Evolutionary conservation across 2,113 vertebrate genomes (phyloP).

Genomic region (Lycaon pictus): DNA sequence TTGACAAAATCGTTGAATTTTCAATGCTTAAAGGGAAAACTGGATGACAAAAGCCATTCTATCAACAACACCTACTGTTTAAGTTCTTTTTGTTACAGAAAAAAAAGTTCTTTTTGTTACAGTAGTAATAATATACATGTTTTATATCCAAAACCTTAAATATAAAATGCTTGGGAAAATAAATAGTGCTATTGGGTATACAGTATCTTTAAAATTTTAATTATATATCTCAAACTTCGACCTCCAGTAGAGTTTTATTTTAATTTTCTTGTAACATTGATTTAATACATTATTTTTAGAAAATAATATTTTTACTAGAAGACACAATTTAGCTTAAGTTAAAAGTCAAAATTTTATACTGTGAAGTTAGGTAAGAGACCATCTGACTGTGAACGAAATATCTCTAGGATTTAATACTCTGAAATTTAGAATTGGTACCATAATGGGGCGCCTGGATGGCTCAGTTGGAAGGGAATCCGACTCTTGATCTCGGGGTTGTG

Average conservation of each 20-base stretch:
- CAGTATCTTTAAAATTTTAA: neutral
- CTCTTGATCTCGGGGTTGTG: neutral
- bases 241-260: neutral
- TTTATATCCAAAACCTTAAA: slow-evolving; percentile 41
- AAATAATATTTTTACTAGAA: neutral
- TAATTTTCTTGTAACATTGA: neutral
- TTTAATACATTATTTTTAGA: neutral
- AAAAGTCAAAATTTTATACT: neutral
- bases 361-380: neutral
- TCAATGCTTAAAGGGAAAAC: neutral
- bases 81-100: neutral
- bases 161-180: neutral
- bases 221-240: neutral
- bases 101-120: neutral
- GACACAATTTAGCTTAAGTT: neutral
- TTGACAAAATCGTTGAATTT: neutral
- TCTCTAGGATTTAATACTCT: neutral
- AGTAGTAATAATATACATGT: neutral
- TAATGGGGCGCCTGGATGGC: neutral
- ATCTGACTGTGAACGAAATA: neutral
- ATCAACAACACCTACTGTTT: neutral
- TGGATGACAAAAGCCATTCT: neutral
- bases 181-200: neutral
- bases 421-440: neutral
- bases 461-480: neutral